Evolutionary conservation across 2,113 vertebrate species (phyloP), one percentile per base, ranked within the genome.

Genomic region (Rallus limicola): DNA sequence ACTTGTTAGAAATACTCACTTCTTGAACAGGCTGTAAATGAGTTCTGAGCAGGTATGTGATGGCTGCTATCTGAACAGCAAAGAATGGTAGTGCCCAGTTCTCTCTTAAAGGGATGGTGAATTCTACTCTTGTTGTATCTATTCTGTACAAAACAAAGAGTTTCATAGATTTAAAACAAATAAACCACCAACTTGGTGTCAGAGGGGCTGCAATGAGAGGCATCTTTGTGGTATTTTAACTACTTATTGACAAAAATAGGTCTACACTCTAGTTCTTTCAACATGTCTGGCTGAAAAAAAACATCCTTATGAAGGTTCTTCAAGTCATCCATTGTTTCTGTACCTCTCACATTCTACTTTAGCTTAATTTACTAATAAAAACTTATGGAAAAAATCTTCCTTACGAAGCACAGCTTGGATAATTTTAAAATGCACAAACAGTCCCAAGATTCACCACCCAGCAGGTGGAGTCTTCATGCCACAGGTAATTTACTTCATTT

Each of bases 51-150:
- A 99, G 99, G 93, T 98, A 99, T 0, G 99, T 99, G 97, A 99
- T 98, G 13, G 99, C 98, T 34, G 99, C 97, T 83, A 99, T 98
- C 95, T 99, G 99, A 92, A 99, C 97, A 2, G 99, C 99, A 68
- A 99, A 98, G 98, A 99, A 99, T 1, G 99, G 99, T 74, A 99
- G 91, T 9, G 99, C 99, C 99, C 99, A 99, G 96, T 99, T 99
- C 98, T 99, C 99, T 96, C 99, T 98, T 78, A 99, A 98, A 18
- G 99, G 99, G 97, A 99, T 98, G 95, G 99, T 99, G 96, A 99
- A 99, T 96, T 99, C 99, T 48, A 99, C 99, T 72, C 99, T 98
- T 55, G 99, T 99, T 18, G 99, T 99, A 90, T 99, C 99, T 63
- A 99, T 93, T 97, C 99, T 99, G 98, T 76, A 97, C 70, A 96